Evolutionary conservation across 2,797 vertebrate genomes (phyloP).

Genomic region (Bryconaethiops microstoma): DNA sequence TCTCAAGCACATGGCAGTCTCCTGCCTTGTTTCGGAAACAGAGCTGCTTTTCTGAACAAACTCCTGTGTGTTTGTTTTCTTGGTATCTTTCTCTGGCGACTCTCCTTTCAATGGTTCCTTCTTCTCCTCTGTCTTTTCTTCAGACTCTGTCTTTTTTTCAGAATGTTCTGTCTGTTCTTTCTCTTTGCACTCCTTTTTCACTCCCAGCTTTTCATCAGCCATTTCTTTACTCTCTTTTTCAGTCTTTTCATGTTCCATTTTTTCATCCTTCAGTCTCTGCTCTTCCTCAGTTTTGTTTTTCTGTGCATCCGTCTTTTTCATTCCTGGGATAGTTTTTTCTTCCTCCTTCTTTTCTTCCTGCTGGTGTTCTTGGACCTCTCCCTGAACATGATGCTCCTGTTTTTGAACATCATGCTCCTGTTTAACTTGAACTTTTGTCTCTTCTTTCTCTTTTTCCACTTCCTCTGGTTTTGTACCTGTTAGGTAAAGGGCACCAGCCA

Average conservation of each 20-base stretch:
- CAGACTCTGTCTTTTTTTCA: conserved; percentile 32
- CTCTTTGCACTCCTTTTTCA: conserved; percentile 61
- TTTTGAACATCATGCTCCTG: conserved; percentile 30
- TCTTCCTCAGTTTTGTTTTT: conserved; percentile 52
- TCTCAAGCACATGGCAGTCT: conserved; percentile 67
- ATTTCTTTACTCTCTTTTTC: background rate
- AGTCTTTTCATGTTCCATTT: conserved; percentile 51
- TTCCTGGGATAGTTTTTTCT: background rate
- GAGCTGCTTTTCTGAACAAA: conserved; percentile 74
- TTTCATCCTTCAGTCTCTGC: conserved; percentile 43
- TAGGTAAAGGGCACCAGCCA: conserved; percentile 55
- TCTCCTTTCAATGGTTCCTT: conserved; percentile 32
- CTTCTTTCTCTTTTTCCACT: conserved; percentile 57
- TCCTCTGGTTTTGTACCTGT: conserved; percentile 58
- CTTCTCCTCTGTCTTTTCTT: conserved; percentile 26
- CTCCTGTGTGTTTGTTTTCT: conserved; percentile 42
- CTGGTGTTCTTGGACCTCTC: background rate
- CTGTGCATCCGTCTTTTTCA: conserved; percentile 42
- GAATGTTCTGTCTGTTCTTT: conserved; percentile 39
- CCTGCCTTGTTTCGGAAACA: conserved; percentile 74
- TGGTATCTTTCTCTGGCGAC: conserved; percentile 31
- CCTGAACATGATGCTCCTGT: conserved; percentile 29
- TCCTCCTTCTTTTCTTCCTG: background rate
- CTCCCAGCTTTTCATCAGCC: conserved; percentile 54
- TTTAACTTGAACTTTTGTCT: conserved; percentile 28